These are phyloP conservation scores for Drosophila nr. perissopoda DNA, from an alignment of 2,888 invertebrate species.

Conservation along the genomic window DNA sequence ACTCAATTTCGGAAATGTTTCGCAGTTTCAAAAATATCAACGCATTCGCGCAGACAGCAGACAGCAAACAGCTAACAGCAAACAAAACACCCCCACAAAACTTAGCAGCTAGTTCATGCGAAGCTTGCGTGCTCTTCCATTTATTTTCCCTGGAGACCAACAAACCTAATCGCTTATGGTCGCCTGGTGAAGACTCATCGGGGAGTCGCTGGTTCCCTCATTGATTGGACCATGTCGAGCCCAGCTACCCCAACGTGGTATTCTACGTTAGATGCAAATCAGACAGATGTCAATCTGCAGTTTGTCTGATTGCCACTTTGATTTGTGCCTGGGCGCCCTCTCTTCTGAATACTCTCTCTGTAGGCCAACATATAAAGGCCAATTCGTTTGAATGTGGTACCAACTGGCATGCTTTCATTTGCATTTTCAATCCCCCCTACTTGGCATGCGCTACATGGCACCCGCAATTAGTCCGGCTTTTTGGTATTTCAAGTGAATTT, in stretches of 20 bases:
- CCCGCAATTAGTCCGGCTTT: conserved; percentile 50
- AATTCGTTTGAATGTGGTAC: neutral
- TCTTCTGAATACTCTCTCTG: conserved; percentile 1
- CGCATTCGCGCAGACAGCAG: conserved; percentile 41
- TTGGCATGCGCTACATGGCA: conserved; percentile 31
- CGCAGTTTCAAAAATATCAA: conserved; percentile 58
- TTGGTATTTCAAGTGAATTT: conserved; percentile 52
- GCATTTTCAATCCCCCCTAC: conserved; percentile 15
- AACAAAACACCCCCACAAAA: conserved; percentile 30
- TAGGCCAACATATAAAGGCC: conserved; percentile 1
- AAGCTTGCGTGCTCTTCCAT: conserved; percentile 6
- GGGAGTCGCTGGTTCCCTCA: conserved; percentile 50
- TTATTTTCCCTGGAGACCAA: conserved; percentile 69
- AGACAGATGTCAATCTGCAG: conserved; percentile 75
- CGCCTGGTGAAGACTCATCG: conserved; percentile 63
- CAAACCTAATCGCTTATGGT: conserved; percentile 81
- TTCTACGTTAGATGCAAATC: conserved; percentile 63
- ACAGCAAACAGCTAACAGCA: conserved; percentile 7
- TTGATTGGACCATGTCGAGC: conserved; percentile 50
- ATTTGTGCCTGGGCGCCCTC: conserved; percentile 40
- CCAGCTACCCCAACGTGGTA: conserved; percentile 45
- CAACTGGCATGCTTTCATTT: conserved; percentile 45
- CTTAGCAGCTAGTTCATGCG: conserved; percentile 6
- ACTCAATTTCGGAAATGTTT: conserved; percentile 77
- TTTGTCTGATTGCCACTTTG: conserved; percentile 68